Evolutionary conservation across 2,113 vertebrate genomes (phyloP), one percentile per base, ranked within the genome.

Genomic region (Ascaphus truei): DNA sequence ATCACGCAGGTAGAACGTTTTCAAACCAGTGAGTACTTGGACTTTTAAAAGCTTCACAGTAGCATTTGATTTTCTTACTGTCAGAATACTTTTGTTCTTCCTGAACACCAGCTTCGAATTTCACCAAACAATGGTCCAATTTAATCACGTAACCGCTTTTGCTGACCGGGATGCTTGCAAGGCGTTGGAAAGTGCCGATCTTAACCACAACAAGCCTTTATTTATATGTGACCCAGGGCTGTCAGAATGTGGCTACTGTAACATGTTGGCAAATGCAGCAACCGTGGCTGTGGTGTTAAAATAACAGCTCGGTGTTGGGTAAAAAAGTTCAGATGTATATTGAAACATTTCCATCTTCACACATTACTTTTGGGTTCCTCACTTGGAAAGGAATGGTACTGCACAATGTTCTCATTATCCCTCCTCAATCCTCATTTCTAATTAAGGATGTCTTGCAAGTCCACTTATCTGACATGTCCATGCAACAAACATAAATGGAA

Each of bases 51-150:
- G 85, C 78, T 80, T 79, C 66, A 52, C 79, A 72, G 84, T 83
- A 88, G 85, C 86, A 83, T 89, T 88, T 90, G 82, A 87, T 90
- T 92, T 89, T 81, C 84, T 75, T 82, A 77, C 80, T 81, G 77
- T 29, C 26, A 39, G 16, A 56, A 45, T 81, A 83, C 0, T 63
- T 75, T 76, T 77, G 78, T 45, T 41, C 51, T 71, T 62, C 56
- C 76, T 74, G 12, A 58, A 73, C 0, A 43, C 78, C 51, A 36
- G 75, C 22, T 5, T 30, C 77, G 72, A 72, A 22, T 36, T 78
- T 36, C 75, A 33, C n/a, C 23, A 37, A 16, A 64, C 31, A 20
- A n/a, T 64, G 62, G 13, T 22, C 52, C 1, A 47, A 20, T 47
- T 18, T 22, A 20, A 47, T 47, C 3, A 47, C 31, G 11, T 58